Base-by-base conservation (phyloP, 1,140 invertebrate genomes). In the Proctacanthus coquilletti region DNA sequence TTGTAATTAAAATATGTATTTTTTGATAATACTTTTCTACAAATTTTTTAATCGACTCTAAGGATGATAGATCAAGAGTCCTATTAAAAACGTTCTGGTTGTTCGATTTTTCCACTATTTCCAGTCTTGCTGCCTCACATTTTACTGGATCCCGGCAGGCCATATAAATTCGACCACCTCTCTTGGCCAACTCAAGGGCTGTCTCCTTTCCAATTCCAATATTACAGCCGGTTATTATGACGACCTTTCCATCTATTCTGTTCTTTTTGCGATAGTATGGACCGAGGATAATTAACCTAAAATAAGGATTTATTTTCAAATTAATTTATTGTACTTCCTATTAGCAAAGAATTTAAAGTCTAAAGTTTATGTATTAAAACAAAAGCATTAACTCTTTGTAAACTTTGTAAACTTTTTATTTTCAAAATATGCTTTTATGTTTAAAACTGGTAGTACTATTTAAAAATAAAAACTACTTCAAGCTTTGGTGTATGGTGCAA, bases 131-230 rank as follows among this genome's bases (percentile, higher is more conserved):
- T 3, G 51, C 48, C 64, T 84, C 74, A 53, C 81, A 88, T 51
- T 74, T 75, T 29, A 63, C 50, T 50, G 84, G 63, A 66, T 93
- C 74, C 23, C 86, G 67, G 53, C 88, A 92, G 11, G 84, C 86
- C 71, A 93, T 74, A 40, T 89, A 77, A 36, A 93, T 75, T 63
- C 73, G 72, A 3, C 79, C 63, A 62, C 81, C 79, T 60, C 82
- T 64, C 49, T 68, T 71, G 20, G 79, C 83, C 45, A 88, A 64
- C 52, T 86, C 80, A 34, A 71, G 50, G 0, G 75, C 85, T 10
- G 86, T 86, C 56, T 82, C 79, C 64, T 84, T 87, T 5, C 91
- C 91, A 46, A 94, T 91, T 8, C 91, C 91, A 17, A 79, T 77
- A 53, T 91, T 94, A 23, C 78, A 80, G n/a, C 89, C 89, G 14